A percentile compares a stretch with the other conserved stretches of the same genome.
Evolutionary conservation across 53 echinoderm and acorn worm genomes (phyloP).

Genomic region (Echinarachnius parma): DNA sequence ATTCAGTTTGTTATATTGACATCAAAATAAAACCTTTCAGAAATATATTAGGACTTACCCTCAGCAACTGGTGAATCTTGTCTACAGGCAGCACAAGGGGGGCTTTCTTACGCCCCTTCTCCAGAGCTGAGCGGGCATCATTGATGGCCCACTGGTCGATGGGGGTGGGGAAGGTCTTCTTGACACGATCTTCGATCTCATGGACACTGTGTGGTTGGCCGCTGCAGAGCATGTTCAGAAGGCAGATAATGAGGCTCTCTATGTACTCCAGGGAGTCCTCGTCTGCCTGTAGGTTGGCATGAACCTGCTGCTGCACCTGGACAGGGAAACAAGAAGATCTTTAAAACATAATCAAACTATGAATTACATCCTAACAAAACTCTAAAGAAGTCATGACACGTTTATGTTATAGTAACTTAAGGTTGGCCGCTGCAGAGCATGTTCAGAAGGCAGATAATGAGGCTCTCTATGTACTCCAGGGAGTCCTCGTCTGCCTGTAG

Average conservation of each 20-base stretch:
- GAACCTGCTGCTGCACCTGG: constrained; percentile 94
- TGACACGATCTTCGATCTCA: constrained; percentile 87
- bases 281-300: constrained; percentile 74
- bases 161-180: constrained; percentile 95
- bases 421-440: constrained; percentile 87
- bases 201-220: constrained; percentile 90
- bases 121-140: constrained; percentile 79
- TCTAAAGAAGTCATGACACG: too few species aligned
- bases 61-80: constrained; percentile 85
- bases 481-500: constrained; percentile 83
- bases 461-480: constrained; percentile 87
- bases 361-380: too few species aligned
- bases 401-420: too few species aligned
- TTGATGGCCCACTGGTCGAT: constrained; percentile 99
- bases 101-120: constrained; percentile 96
- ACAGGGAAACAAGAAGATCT: background rate
- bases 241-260: constrained; percentile 87
- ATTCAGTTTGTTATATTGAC: constrained; percentile 15
- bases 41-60: constrained; percentile 55
- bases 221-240: constrained; percentile 76
- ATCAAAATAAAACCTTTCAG: background rate
- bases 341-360: too few species aligned
- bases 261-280: constrained; percentile 91
- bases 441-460: constrained; percentile 81
- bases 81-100: constrained; percentile 89